Percentiles rank a stretch among this genome's conserved stretches.
Conservation (phyloP, 1,140 invertebrate species). For the Drosophila sturtevanti region DNA sequence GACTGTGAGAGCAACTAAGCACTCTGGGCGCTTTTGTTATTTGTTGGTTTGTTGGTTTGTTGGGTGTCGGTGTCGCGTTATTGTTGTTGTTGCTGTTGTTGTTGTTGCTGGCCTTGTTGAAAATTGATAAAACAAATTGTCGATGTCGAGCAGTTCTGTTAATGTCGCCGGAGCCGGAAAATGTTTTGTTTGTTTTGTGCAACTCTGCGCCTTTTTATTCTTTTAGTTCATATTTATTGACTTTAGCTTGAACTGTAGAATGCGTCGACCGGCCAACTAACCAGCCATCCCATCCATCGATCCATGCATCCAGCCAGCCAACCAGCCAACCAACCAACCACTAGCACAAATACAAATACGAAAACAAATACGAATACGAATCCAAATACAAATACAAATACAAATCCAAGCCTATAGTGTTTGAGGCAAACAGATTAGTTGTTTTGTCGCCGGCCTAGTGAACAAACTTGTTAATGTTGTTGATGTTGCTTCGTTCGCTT, state of each 20-base stretch:
- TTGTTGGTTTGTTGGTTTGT: constrained; percentile 58
- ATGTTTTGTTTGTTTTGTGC: constrained; percentile 81
- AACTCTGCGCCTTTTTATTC: constrained; percentile 65
- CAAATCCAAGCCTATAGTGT: constrained; percentile 38
- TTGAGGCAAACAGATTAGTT: constrained; percentile 60
- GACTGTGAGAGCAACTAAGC: constrained; percentile 62
- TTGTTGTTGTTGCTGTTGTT: constrained; percentile 51
- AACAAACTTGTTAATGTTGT: constrained; percentile 10
- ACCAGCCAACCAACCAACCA: constrained; percentile 21
- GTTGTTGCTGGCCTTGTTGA: constrained; percentile 70
- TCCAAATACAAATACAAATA: background rate
- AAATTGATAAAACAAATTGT: constrained; percentile 82
- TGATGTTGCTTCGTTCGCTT: background rate
- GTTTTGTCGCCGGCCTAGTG: constrained; percentile 24
- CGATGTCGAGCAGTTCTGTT: constrained; percentile 82
- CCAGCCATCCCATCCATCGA: constrained; percentile 7
- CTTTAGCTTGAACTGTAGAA: constrained; percentile 23
- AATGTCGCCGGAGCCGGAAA: constrained; percentile 82
- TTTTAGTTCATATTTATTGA: constrained; percentile 62
- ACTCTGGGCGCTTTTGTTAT: constrained; percentile 75
- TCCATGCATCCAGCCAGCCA: constrained; percentile 19
- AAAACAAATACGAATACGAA: too few species aligned
- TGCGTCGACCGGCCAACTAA: constrained; percentile 34
- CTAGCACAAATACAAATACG: constrained; percentile 20
- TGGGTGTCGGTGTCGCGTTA: constrained; percentile 47